Conservation (phyloP, 2,888 invertebrate genomes). For the Meiosimyza platycephala region DNA sequence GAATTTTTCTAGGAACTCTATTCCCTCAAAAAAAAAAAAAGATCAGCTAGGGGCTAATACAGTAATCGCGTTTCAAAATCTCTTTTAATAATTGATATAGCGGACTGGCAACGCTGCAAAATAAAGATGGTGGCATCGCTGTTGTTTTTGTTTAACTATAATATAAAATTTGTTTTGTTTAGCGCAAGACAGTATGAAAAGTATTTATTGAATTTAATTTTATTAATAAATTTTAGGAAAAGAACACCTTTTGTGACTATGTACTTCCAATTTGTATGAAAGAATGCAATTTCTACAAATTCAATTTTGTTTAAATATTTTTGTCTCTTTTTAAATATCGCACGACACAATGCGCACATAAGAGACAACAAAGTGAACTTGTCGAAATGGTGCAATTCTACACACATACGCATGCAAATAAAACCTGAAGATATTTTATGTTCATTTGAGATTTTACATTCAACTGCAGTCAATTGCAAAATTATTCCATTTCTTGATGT, state of each 20-base stretch:
- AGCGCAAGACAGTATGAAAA: too few relatives aligned
- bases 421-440: slow-evolving; percentile 11
- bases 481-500: background rate
- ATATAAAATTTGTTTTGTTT: too few relatives aligned
- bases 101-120: too few relatives aligned
- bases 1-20: too few relatives aligned
- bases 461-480: slow-evolving; percentile 9
- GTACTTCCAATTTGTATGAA: background rate
- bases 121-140: too few relatives aligned
- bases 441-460: slow-evolving; percentile 11
- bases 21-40: too few relatives aligned
- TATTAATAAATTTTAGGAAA: background rate
- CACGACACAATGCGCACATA: background rate
- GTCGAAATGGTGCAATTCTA: slow-evolving; percentile 5
- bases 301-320: background rate
- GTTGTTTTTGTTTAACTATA: too few relatives aligned
- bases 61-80: too few relatives aligned
- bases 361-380: slow-evolving; percentile 5
- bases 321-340: background rate
- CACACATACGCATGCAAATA: slow-evolving; percentile 1
- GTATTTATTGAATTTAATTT: too few relatives aligned
- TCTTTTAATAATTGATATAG: too few relatives aligned
- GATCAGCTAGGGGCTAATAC: too few relatives aligned
- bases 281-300: background rate
- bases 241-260: background rate